Conservation (phyloP, 2,888 invertebrate species). For the Eupelmus urozonus region DNA sequence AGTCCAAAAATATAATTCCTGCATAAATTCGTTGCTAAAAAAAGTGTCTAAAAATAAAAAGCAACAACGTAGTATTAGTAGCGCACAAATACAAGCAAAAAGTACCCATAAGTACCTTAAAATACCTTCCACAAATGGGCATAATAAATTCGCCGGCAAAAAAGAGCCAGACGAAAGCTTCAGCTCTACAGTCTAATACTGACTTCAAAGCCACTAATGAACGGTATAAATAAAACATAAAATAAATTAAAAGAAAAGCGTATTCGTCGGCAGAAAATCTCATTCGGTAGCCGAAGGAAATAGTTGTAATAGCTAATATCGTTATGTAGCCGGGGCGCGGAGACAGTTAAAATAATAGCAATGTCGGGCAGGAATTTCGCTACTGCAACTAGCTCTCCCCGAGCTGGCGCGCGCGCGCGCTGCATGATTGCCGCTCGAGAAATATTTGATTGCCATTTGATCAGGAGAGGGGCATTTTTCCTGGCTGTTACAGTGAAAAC, state of each 20-base stretch:
- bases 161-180: too few relatives aligned
- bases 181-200: too few relatives aligned
- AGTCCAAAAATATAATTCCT: too few relatives aligned
- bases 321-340: conserved; percentile 8
- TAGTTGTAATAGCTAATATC: conserved; percentile 50
- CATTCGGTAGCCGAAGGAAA: conserved; percentile 32
- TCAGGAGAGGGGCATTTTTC: conserved; percentile 37
- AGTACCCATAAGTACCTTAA: too few relatives aligned
- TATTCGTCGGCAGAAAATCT: neutral
- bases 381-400: conserved; percentile 27
- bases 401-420: neutral
- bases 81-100: too few relatives aligned
- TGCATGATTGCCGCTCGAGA: conserved; percentile 3
- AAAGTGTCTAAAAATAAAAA: too few relatives aligned
- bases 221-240: neutral
- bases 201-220: too few relatives aligned
- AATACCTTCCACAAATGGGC: too few relatives aligned
- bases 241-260: neutral
- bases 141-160: too few relatives aligned
- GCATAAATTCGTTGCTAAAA: too few relatives aligned
- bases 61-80: too few relatives aligned
- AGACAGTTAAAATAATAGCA: conserved; percentile 55
- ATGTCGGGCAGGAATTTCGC: conserved; percentile 47
- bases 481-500: conserved; percentile 8
- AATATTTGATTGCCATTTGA: conserved; percentile 53